A percentile compares a stretch with the other conserved stretches of the same genome.
Evolutionary conservation across 1,140 invertebrate genomes (phyloP).

Genomic region (Papilio machaon): DNA sequence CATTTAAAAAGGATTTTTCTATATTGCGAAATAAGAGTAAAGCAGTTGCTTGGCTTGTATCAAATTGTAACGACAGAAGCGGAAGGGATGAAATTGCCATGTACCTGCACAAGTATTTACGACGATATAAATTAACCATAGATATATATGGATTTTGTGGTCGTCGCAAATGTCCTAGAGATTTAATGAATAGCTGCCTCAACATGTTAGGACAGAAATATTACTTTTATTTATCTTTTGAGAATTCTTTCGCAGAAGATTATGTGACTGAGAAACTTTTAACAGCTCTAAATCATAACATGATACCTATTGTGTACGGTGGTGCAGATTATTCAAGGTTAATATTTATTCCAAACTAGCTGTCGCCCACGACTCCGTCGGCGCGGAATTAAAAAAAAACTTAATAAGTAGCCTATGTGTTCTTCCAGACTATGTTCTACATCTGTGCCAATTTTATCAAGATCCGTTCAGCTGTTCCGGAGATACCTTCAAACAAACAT

Average conservation of each 20-base stretch:
- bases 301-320: conserved; percentile 82
- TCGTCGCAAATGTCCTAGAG: conserved; percentile 59
- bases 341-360: conserved; percentile 13
- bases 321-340: conserved; percentile 72
- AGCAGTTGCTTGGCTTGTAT: conserved; percentile 86
- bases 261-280: conserved; percentile 87
- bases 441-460: too few species aligned
- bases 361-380: too few species aligned
- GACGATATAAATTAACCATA: conserved; percentile 68
- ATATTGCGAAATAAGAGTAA: conserved; percentile 71
- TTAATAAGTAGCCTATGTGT: too few species aligned
- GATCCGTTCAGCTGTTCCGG: too few species aligned
- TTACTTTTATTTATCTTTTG: conserved; percentile 87
- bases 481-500: too few species aligned
- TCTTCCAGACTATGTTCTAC: too few species aligned
- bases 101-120: conserved; percentile 83
- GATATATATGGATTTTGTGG: conserved; percentile 88
- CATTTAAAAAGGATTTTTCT: conserved; percentile 48
- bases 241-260: conserved; percentile 85
- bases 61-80: conserved; percentile 84
- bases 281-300: conserved; percentile 74
- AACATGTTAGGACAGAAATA: conserved; percentile 80
- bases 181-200: conserved; percentile 67
- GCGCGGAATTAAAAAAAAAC: too few species aligned
- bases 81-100: conserved; percentile 83